Conservation (phyloP, 2,888 invertebrate genomes). For the Cataglyphis livida region DNA sequence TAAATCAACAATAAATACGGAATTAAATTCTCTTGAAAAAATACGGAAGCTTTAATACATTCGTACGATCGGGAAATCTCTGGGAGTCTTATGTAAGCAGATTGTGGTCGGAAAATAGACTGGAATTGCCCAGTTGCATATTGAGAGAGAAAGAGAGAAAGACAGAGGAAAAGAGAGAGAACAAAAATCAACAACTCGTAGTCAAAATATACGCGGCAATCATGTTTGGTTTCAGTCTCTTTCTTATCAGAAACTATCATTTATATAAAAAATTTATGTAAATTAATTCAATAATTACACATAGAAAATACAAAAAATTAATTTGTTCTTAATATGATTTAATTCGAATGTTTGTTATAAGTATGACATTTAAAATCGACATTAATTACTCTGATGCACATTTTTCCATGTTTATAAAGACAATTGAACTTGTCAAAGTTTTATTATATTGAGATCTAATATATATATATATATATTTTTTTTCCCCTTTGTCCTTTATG, state of each 20-base stretch:
- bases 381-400: not conserved
- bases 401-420: not conserved
- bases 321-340: not conserved
- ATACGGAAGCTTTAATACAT: not conserved
- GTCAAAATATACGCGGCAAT: not conserved
- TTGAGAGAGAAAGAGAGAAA: not conserved
- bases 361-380: not conserved
- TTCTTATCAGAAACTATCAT: not conserved
- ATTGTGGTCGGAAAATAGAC: slow-evolving; percentile 36
- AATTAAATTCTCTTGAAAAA: not conserved
- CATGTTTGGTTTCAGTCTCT: not conserved
- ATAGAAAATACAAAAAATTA: not conserved
- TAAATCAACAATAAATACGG: not conserved
- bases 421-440: not conserved
- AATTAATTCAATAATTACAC: not conserved
- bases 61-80: not conserved
- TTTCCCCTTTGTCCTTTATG: not conserved
- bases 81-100: slow-evolving; percentile 26
- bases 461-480: not conserved
- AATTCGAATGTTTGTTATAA: not conserved
- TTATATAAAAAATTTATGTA: not conserved
- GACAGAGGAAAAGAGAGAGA: no score
- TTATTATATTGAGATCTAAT: not conserved
- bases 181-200: not conserved
- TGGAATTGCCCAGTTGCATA: not conserved